phyloP scores from a whole-genome alignment of 2,113 vertebrate species.

The Carollia perspicillata region DNA sequence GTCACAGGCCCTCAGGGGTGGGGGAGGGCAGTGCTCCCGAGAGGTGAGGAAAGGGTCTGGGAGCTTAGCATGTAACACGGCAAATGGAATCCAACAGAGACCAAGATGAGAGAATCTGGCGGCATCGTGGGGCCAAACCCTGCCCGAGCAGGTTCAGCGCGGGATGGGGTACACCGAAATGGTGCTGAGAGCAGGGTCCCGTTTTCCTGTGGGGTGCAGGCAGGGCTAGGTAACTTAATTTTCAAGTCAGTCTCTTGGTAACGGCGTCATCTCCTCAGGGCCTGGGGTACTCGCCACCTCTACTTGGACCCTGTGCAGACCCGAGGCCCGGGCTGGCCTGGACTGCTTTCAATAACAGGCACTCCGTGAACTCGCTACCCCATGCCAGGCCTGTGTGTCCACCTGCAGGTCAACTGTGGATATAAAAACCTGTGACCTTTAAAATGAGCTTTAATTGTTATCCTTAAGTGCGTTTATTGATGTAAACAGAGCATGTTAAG shows the following conservation, averaged over 20 bases:
- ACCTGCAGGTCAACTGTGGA: background rate
- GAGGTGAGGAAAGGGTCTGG: background rate
- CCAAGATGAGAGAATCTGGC: background rate
- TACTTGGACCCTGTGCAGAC: background rate
- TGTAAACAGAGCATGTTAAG: conserved; percentile 76
- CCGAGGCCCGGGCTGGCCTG: background rate
- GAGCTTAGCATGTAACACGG: background rate
- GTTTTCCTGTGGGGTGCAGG: background rate
- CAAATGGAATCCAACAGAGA: background rate
- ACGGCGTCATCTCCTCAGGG: background rate
- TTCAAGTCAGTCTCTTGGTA: background rate
- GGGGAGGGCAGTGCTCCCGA: no score
- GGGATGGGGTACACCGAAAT: rapidly evolving
- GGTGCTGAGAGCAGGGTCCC: rapidly evolving
- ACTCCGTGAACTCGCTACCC: background rate
- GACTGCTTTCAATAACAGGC: background rate
- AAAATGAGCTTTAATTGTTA: conserved; percentile 75
- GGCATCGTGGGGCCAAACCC: rapidly evolving
- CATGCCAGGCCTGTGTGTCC: rapidly evolving
- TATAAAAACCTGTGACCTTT: background rate
- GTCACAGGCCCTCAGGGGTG: background rate
- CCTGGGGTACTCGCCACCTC: background rate
- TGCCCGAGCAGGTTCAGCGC: rapidly evolving
- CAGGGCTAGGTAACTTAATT: background rate
- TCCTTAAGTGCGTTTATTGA: conserved; percentile 74